phyloP scores from a whole-genome alignment of 2,888 invertebrate species.

The Drosophila ezoana region DNA sequence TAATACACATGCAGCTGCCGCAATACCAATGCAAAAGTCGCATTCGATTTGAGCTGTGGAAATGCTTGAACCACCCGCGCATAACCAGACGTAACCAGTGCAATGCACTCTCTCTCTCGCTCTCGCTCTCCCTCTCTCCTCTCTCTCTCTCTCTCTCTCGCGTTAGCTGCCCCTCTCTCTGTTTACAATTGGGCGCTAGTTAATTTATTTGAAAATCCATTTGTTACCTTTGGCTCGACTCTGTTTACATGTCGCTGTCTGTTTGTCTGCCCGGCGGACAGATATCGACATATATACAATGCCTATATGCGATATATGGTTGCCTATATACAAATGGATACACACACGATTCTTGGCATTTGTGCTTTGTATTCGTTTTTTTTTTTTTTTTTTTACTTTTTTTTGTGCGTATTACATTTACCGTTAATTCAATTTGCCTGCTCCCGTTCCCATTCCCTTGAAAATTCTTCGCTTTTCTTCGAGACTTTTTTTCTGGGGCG shows the following conservation, averaged over 20 bases:
- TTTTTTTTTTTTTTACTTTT: background rate
- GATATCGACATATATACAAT: constrained; percentile 33
- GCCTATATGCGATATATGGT: constrained; percentile 1
- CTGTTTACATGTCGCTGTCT: constrained; percentile 64
- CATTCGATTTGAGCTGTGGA: too few species aligned
- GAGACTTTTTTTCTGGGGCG: background rate
- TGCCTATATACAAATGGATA: constrained; percentile 8
- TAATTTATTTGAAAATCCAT: constrained; percentile 79
- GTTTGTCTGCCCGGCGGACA: constrained; percentile 34
- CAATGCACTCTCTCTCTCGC: constrained; percentile 36
- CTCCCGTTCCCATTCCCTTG: constrained; percentile 22
- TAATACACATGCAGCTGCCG: constrained; percentile 7
- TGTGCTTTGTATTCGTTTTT: constrained; percentile 2
- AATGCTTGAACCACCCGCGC: constrained; percentile 23
- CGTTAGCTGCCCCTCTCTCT: constrained; percentile 27
- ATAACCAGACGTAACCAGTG: constrained; percentile 53
- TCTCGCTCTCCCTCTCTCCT: constrained; percentile 7
- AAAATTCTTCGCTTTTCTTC: constrained; percentile 5
- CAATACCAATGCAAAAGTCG: background rate
- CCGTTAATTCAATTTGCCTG: constrained; percentile 68
- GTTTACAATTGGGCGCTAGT: constrained; percentile 69
- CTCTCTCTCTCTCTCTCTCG: background rate
- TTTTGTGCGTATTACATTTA: constrained; percentile 56
- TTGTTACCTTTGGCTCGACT: constrained; percentile 76
- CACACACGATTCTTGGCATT: constrained; percentile 46